These are phyloP conservation scores for Pemphigus obesinymphae DNA, from an alignment of 1,140 invertebrate species.

Conservation along the genomic window DNA sequence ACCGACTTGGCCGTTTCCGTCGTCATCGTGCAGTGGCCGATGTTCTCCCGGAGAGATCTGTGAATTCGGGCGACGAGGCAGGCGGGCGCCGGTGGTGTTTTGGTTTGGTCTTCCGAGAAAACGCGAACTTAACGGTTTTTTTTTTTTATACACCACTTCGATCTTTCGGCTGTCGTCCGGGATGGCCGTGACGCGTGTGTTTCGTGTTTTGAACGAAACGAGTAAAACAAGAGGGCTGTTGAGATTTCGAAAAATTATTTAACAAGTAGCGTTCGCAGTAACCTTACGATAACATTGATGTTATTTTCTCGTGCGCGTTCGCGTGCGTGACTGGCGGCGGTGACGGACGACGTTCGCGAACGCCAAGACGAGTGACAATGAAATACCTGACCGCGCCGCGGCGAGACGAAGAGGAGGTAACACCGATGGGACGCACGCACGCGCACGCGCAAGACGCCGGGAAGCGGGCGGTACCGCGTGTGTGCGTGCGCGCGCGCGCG, in stretches of 20 bases:
- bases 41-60: no score
- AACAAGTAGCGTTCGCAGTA: no score
- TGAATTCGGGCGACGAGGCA: background rate
- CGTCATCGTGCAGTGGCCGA: background rate
- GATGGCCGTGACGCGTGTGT: background rate
- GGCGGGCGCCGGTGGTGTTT: background rate
- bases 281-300: background rate
- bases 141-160: background rate
- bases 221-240: background rate
- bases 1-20: constrained; percentile 34
- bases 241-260: background rate
- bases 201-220: background rate
- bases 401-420: background rate
- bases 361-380: constrained; percentile 36
- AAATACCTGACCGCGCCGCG: constrained; percentile 4
- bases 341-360: background rate
- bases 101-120: background rate
- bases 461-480: no score
- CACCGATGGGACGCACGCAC: background rate
- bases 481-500: background rate
- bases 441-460: no score
- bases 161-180: background rate
- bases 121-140: constrained; percentile 24
- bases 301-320: no score
- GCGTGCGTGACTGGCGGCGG: background rate